Conservation (phyloP, 2,888 invertebrate genomes). For the Portevinia maculata region DNA sequence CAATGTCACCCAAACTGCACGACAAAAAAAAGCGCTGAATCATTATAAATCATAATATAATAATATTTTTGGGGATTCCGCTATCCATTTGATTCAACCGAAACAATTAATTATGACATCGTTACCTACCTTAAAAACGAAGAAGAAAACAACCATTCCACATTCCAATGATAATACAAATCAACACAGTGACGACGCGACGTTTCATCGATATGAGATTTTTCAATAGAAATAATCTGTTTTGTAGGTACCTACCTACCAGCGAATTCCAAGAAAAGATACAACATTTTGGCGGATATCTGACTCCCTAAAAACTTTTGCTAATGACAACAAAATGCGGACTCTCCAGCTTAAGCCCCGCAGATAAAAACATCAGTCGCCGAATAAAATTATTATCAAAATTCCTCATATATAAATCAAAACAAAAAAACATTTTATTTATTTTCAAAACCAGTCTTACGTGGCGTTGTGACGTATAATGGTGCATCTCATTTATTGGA, state of each 20-base stretch:
- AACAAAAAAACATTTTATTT: neutral
- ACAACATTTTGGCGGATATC: slow-evolving; percentile 39
- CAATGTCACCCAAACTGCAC: neutral
- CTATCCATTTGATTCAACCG: slow-evolving; percentile 12
- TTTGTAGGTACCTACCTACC: no score
- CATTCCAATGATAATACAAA: slow-evolving; percentile 33
- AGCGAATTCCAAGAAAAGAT: slow-evolving; percentile 24
- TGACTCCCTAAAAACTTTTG: slow-evolving; percentile 46
- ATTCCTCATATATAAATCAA: slow-evolving; percentile 27
- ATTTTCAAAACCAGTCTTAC: slow-evolving; percentile 20
- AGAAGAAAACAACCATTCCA: slow-evolving; percentile 11
- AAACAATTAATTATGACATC: slow-evolving; percentile 30
- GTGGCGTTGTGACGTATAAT: slow-evolving; percentile 51
- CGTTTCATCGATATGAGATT: slow-evolving; percentile 4
- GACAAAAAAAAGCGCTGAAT: slow-evolving; percentile 24
- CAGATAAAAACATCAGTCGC: slow-evolving; percentile 33
- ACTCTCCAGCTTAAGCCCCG: slow-evolving; percentile 20
- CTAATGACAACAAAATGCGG: slow-evolving; percentile 30
- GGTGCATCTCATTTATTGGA: slow-evolving; percentile 40
- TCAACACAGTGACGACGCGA: slow-evolving; percentile 3
- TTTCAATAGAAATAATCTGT: slow-evolving; percentile 5
- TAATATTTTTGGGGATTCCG: slow-evolving; percentile 42
- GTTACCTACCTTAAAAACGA: slow-evolving; percentile 6
- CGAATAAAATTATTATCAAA: slow-evolving; percentile 27
- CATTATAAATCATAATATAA: slow-evolving; percentile 10